Evolutionary conservation across 2,113 vertebrate genomes (phyloP).

Genomic region (Cyanoliseus patagonus): DNA sequence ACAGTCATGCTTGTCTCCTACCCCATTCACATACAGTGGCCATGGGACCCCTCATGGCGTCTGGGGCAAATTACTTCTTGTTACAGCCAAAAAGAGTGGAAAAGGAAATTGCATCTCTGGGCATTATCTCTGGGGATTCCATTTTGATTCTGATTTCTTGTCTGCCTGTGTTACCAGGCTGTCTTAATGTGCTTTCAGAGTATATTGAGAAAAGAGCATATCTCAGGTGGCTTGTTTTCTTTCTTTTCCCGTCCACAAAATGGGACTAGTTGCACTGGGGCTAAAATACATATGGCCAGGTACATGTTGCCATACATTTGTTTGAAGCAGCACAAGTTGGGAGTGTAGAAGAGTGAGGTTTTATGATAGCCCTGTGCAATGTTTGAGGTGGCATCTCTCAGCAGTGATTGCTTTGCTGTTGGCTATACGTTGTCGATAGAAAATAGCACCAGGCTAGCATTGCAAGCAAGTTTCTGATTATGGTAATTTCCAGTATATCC

Average conservation of each 20-base stretch:
- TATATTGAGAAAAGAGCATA: background rate
- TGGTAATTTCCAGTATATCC: background rate
- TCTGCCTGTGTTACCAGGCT: background rate
- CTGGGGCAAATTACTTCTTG: constrained; percentile 7
- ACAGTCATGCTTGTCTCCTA: constrained; percentile 18
- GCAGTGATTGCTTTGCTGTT: background rate
- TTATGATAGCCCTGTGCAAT: background rate
- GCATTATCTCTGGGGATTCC: background rate
- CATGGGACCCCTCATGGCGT: background rate
- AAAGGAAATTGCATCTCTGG: constrained; percentile 4
- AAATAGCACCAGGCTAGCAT: background rate
- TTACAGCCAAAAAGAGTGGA: constrained; percentile 5
- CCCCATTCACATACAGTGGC: background rate
- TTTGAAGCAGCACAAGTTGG: background rate
- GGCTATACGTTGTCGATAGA: fast-evolving
- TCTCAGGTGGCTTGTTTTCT: background rate
- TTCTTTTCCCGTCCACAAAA: background rate
- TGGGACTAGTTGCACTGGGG: background rate
- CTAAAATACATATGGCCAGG: fast-evolving
- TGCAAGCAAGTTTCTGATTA: background rate
- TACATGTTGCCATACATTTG: background rate
- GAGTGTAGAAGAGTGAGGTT: background rate
- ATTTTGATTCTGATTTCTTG: background rate
- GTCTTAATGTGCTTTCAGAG: background rate
- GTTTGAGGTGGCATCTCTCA: background rate